Conservation (phyloP, 2,113 vertebrate species). For the Protobothrops mucrosquamatus region DNA sequence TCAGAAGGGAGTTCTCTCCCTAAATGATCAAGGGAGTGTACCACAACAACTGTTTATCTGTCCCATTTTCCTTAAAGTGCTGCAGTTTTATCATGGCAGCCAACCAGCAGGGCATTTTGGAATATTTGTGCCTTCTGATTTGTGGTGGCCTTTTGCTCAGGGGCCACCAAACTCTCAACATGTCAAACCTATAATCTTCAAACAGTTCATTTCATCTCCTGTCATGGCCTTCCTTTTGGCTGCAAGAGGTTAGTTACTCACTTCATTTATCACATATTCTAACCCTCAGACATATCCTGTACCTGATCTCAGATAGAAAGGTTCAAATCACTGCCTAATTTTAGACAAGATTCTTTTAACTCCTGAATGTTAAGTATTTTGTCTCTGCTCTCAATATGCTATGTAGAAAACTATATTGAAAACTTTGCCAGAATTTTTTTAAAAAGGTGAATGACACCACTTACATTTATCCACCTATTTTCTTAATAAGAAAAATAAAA, state of each 20-base stretch:
- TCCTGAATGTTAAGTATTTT: neutral
- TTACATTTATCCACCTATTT: neutral
- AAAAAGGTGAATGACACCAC: neutral
- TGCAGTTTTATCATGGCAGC: neutral
- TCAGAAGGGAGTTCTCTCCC: neutral
- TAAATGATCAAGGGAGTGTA: neutral
- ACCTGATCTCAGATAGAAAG: neutral
- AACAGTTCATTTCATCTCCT: neutral
- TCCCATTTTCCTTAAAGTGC: neutral
- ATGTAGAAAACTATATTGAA: neutral
- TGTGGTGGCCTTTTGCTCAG: neutral
- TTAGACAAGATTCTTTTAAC: neutral
- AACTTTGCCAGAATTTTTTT: neutral
- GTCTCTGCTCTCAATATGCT: neutral
- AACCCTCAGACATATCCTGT: neutral
- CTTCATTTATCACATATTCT: neutral
- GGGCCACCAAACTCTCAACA: neutral
- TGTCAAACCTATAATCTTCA: neutral
- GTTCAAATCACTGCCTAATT: neutral
- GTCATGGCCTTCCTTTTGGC: neutral
- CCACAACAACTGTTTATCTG: neutral
- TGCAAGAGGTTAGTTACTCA: neutral
- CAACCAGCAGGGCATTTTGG: neutral
- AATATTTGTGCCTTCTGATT: neutral
- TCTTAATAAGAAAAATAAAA: neutral